Conservation (phyloP, 2,113 vertebrate genomes). For the Oplegnathus fasciatus region DNA sequence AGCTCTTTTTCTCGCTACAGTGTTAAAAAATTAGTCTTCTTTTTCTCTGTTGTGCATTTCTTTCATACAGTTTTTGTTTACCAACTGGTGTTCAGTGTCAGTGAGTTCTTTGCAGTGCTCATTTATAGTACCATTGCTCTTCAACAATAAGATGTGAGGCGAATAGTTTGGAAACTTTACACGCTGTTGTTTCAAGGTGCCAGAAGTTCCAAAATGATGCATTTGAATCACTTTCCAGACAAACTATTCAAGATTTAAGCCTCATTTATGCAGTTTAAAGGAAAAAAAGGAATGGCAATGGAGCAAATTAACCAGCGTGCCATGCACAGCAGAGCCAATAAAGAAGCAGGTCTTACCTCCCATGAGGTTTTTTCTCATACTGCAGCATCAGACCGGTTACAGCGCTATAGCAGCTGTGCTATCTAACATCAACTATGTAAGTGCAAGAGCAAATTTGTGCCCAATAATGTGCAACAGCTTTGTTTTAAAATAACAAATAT, state of each 20-base stretch:
- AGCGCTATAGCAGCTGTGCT: neutral
- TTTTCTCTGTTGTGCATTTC: slow-evolving; percentile 49
- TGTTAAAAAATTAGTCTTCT: slow-evolving; percentile 36
- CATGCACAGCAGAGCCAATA: slow-evolving; percentile 19
- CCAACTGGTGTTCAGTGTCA: slow-evolving; percentile 14
- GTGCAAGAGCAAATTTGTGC: slow-evolving; percentile 18
- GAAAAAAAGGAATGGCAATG: slow-evolving; percentile 17
- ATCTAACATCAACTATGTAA: slow-evolving; percentile 32
- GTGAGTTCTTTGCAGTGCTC: neutral
- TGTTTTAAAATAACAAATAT: neutral
- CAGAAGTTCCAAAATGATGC: slow-evolving; percentile 9
- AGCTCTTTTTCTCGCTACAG: slow-evolving; percentile 30
- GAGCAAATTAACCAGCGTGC: slow-evolving; percentile 28
- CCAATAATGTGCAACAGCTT: slow-evolving; percentile 17
- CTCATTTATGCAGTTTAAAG: slow-evolving; percentile 23
- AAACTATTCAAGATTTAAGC: neutral
- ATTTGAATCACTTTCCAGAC: neutral
- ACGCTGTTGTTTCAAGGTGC: neutral
- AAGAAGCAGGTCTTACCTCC: slow-evolving; percentile 9
- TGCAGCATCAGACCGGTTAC: neutral
- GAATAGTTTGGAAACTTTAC: slow-evolving; percentile 12
- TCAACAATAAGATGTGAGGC: neutral
- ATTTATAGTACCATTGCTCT: neutral
- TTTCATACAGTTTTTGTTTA: neutral
- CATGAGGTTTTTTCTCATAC: slow-evolving; percentile 4